phyloP scores from a whole-genome alignment of 1,140 invertebrate species.

The Brachionus koreanus region DNA sequence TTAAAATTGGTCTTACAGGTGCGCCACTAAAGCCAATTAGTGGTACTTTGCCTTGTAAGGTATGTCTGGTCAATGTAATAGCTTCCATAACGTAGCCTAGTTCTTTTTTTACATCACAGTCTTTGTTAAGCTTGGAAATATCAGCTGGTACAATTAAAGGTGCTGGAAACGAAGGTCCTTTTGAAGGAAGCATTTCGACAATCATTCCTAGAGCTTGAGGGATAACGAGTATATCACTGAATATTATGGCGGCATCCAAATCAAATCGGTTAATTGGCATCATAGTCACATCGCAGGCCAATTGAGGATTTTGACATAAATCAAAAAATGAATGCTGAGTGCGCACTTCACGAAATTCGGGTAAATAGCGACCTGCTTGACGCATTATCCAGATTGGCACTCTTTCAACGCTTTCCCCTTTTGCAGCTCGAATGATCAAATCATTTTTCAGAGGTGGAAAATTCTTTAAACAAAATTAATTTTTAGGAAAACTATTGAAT shows the following conservation, averaged over 20 bases:
- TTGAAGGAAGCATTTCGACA: slow-evolving; percentile 83
- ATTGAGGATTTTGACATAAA: slow-evolving; percentile 78
- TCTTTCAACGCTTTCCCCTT: slow-evolving; percentile 75
- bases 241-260: slow-evolving; percentile 94
- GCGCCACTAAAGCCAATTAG: slow-evolving; percentile 89
- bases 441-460: slow-evolving; percentile 89
- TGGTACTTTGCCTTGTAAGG: slow-evolving; percentile 82
- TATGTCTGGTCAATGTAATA: slow-evolving; percentile 83
- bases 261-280: slow-evolving; percentile 74
- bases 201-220: slow-evolving; percentile 88
- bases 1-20: slow-evolving; percentile 65
- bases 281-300: slow-evolving; percentile 82
- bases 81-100: slow-evolving; percentile 85
- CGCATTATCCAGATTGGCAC: slow-evolving; percentile 98
- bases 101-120: slow-evolving; percentile 70
- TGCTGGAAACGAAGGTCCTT: slow-evolving; percentile 84
- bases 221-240: slow-evolving; percentile 94
- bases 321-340: slow-evolving; percentile 84
- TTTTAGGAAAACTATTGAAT: not conserved
- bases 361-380: slow-evolving; percentile 91
- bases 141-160: slow-evolving; percentile 72
- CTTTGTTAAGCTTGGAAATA: slow-evolving; percentile 62
- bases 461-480: slow-evolving; percentile 54
- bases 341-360: slow-evolving; percentile 76
- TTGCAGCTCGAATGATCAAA: slow-evolving; percentile 75